phyloP scores from a whole-genome alignment of 37 sponge, comb jelly and placozoan species.

The Ephydatia muelleri region DNA sequence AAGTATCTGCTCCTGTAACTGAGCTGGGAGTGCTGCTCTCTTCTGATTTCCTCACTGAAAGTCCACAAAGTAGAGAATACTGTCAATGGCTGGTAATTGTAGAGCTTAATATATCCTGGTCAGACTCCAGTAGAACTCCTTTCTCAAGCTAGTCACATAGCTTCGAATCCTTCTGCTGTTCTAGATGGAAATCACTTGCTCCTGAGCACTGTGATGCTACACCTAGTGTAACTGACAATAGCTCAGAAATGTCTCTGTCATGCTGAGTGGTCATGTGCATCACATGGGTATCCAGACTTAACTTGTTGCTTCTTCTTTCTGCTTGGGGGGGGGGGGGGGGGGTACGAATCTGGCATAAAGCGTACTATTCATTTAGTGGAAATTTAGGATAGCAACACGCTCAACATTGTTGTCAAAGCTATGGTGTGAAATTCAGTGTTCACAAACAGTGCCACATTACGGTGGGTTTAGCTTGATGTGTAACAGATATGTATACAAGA shows the following conservation, averaged over 20 bases:
- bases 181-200: neutral
- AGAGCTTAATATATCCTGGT: neutral
- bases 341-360: too few relatives aligned
- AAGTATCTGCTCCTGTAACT: constrained; percentile 12
- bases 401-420: too few relatives aligned
- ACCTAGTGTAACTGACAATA: too few relatives aligned
- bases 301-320: constrained; percentile 4
- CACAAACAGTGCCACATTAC: too few relatives aligned
- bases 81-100: constrained; percentile 7
- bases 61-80: constrained; percentile 31
- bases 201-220: neutral
- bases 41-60: neutral
- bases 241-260: constrained; percentile 4
- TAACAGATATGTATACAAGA: too few relatives aligned
- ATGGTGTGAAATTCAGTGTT: too few relatives aligned
- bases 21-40: constrained; percentile 34
- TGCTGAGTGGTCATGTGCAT: neutral
- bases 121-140: constrained; percentile 15
- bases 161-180: constrained; percentile 39
- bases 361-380: too few relatives aligned
- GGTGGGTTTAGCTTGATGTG: too few relatives aligned
- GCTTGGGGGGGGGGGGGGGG: too few relatives aligned
- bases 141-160: constrained; percentile 13
- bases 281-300: neutral
- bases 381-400: too few relatives aligned